Percentiles rank a stretch among this genome's conserved stretches.
phyloP scores from a whole-genome alignment of 2,113 vertebrate species.

The Atrichornis clamosus region DNA sequence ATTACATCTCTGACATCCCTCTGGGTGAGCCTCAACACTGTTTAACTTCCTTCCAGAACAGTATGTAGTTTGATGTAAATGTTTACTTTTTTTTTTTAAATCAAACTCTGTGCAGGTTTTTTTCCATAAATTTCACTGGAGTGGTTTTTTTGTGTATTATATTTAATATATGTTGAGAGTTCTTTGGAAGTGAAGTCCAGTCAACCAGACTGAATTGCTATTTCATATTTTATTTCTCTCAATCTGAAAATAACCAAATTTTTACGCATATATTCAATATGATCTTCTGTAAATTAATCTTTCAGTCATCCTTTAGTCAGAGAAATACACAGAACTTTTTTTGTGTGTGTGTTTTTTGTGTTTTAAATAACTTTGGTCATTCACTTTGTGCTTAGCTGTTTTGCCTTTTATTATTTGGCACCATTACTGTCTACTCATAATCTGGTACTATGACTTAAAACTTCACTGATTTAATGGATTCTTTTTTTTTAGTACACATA shows the following conservation, averaged over 20 bases:
- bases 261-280: background rate
- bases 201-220: background rate
- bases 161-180: background rate
- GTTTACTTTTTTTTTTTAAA: background rate
- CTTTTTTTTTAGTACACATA: background rate
- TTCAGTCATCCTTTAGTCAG: background rate
- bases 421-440: background rate
- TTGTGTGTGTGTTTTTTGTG: background rate
- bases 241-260: background rate
- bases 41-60: conserved; percentile 42
- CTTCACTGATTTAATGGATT: background rate
- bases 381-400: background rate
- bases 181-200: background rate
- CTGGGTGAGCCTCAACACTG: background rate
- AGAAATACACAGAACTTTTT: background rate
- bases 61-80: background rate
- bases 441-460: background rate
- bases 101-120: background rate
- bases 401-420: background rate
- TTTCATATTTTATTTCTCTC: background rate
- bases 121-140: background rate
- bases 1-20: conserved; percentile 48
- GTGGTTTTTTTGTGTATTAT: background rate
- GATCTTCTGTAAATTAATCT: background rate
- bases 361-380: background rate